phyloP scores from a whole-genome alignment of 1,140 invertebrate genomes.

The Neotoxoptera formosana region DNA sequence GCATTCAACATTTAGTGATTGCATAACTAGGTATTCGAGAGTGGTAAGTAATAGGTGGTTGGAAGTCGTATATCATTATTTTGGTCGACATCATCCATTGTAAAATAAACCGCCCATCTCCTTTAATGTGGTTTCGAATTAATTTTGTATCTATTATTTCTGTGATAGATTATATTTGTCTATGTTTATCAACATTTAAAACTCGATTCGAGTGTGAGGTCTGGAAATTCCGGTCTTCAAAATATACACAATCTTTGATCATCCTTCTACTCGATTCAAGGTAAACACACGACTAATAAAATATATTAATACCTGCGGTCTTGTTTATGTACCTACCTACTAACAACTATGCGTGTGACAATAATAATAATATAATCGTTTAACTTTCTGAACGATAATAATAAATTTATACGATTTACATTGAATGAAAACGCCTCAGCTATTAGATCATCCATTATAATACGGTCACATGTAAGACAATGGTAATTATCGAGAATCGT shows the following conservation, averaged over 20 bases:
- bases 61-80: neutral
- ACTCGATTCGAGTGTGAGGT: neutral
- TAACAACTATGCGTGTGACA: neutral
- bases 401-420: slow-evolving; percentile 40
- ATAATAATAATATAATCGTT: neutral
- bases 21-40: neutral
- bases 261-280: neutral
- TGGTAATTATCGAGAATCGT: neutral
- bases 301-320: neutral
- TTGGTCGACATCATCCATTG: neutral
- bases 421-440: slow-evolving; percentile 27
- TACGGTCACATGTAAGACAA: slow-evolving; percentile 22
- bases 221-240: neutral
- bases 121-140: neutral
- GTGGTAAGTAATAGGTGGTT: neutral
- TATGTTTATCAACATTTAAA: neutral
- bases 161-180: neutral
- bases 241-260: neutral
- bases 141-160: neutral
- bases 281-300: neutral
- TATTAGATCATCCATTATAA: slow-evolving; percentile 42
- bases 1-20: neutral
- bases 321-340: neutral
- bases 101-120: neutral
- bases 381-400: neutral